Conservation (phyloP, 2,888 invertebrate genomes). For the Pristionchus japonicus region DNA sequence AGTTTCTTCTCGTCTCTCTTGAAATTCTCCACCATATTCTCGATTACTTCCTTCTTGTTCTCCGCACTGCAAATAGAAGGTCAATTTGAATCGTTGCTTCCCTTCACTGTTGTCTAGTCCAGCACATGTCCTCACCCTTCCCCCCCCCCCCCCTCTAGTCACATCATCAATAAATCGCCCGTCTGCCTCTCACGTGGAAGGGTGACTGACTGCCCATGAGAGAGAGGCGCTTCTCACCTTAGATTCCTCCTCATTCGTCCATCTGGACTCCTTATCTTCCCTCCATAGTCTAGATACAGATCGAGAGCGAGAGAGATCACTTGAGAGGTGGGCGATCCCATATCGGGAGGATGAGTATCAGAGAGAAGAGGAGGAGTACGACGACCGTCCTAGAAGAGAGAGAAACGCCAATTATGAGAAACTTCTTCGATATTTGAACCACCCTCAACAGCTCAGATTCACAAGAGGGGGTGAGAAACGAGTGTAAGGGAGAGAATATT, state of each 20-base stretch:
- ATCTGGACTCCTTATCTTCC: not conserved
- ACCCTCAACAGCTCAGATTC: no score
- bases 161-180: not conserved
- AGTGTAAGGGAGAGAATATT: no score
- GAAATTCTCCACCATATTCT: not conserved
- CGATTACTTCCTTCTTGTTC: not conserved
- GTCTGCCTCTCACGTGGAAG: not conserved
- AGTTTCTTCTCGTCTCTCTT: not conserved
- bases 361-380: not conserved
- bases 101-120: not conserved
- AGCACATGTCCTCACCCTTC: not conserved
- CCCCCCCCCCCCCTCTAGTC: slow-evolving; percentile 6
- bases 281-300: slow-evolving; percentile 9
- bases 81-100: not conserved
- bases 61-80: not conserved
- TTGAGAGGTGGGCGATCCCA: slow-evolving; percentile 19
- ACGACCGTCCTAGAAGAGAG: not conserved
- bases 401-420: no score
- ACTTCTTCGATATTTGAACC: no score
- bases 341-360: slow-evolving; percentile 27
- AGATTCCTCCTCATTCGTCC: not conserved
- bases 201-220: not conserved
- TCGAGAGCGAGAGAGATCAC: not conserved
- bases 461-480: no score
- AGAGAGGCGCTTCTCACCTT: not conserved